phyloP scores from a whole-genome alignment of 2,113 vertebrate genomes.

The Istiophorus platypterus region DNA sequence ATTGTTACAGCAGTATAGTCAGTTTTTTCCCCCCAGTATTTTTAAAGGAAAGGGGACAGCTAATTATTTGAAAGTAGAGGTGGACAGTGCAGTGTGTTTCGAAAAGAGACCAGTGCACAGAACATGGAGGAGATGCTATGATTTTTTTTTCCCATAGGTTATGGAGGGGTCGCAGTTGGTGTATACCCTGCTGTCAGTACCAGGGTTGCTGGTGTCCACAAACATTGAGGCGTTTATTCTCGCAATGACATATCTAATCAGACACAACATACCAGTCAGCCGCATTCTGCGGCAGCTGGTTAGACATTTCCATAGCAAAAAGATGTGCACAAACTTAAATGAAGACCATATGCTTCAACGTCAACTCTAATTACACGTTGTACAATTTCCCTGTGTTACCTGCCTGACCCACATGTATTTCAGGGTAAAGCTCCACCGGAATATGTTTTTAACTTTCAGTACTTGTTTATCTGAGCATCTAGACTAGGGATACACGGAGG shows the following conservation, averaged over 20 bases:
- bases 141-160: slow-evolving; percentile 21
- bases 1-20: not conserved
- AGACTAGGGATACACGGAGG: slow-evolving; percentile 17
- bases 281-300: slow-evolving; percentile 10
- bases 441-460: not conserved
- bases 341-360: not conserved
- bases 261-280: slow-evolving; percentile 18
- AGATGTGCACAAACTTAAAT: not conserved
- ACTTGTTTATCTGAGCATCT: slow-evolving; percentile 13
- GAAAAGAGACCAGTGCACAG: slow-evolving; percentile 3
- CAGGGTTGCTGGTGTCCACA: slow-evolving; percentile 1
- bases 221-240: slow-evolving; percentile 7
- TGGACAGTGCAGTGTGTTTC: not conserved
- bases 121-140: not conserved
- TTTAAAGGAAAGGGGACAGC: not conserved
- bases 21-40: not conserved
- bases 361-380: not conserved
- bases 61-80: not conserved
- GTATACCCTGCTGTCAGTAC: slow-evolving; percentile 12
- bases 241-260: slow-evolving; percentile 14
- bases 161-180: slow-evolving; percentile 14
- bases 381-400: slow-evolving; percentile 1
- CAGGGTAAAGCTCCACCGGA: not conserved
- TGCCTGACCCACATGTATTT: not conserved
- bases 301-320: not conserved